Base-by-base conservation (phyloP, 2,888 invertebrate genomes). In the Nineta flava region DNA sequence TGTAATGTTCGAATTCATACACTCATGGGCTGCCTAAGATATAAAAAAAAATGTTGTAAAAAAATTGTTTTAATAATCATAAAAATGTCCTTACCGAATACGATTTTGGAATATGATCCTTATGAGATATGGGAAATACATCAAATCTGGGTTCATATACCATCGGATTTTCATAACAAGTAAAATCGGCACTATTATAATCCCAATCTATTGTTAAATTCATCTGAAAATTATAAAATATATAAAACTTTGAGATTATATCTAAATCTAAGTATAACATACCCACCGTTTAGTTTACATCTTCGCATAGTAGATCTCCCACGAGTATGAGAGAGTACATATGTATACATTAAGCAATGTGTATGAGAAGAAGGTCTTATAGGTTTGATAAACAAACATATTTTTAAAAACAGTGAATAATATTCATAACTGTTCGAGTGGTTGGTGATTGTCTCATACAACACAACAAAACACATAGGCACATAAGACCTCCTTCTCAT, bases 11-110 rank as follows among this genome's bases (percentile, higher is more conserved):
- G 75, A 70, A 53, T 77, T 71, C 76, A 87, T 78, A 60, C 88
- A 88, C 56, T 71, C 71, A 60, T 83, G 80, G 3, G 68, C 66
- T 9, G 85, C 79, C 78, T 82, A 59, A 51, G 68, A 68, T 54
- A 38, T 42, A 48, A 54, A 35, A 46, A 57, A n/a, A n/a, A n/a
- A n/a, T n/a, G 4, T 26, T 7, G 4, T 26, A 6, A 26, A 19
- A 6, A n/a, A 54, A 53, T 52, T 15, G 19, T 52, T 49, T 48
- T 32, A 45, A 41, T 47, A 50, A 40, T 46, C 31, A 41, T 40
- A 32, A 43, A 19, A 44, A 41, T 47, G 47, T 52, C 49, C 47
- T 65, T 69, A 79, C 79, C 57, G 61, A 57, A 61, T 78, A 83
- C 21, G 67, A 63, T 9, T 61, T 60, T 5, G 82, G 79, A 49